Percentiles rank a stretch among this genome's conserved stretches.
Evolutionary conservation across 1,140 invertebrate genomes (phyloP).

Genomic region (Drosophila ambigua): DNA sequence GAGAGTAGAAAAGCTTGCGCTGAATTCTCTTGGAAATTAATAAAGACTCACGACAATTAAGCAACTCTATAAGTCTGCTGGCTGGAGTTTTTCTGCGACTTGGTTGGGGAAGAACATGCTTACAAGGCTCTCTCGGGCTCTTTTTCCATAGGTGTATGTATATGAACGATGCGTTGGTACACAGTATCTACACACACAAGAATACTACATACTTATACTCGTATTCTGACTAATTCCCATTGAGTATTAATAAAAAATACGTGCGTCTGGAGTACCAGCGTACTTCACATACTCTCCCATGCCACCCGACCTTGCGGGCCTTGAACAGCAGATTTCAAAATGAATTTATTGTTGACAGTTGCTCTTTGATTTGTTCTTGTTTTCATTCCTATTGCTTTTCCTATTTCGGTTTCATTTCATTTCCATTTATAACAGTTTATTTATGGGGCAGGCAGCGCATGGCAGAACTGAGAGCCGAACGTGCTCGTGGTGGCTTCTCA

Average conservation of each 20-base stretch:
- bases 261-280: slow-evolving; percentile 14
- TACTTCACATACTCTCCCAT: too few relatives aligned
- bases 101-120: too few relatives aligned
- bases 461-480: slow-evolving; percentile 7
- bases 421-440: slow-evolving; percentile 68
- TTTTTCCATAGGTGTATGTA: not conserved
- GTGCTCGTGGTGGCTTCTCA: slow-evolving; percentile 23
- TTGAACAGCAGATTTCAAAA: slow-evolving; percentile 43
- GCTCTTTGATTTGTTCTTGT: slow-evolving; percentile 15
- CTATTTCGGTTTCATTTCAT: slow-evolving; percentile 9
- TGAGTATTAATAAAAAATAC: slow-evolving; percentile 65
- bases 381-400: not conserved
- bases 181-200: not conserved
- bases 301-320: not conserved
- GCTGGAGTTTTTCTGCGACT: too few relatives aligned
- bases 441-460: slow-evolving; percentile 43
- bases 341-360: slow-evolving; percentile 62
- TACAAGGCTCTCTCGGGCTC: not conserved
- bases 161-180: not conserved
- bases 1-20: too few relatives aligned
- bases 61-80: too few relatives aligned
- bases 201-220: not conserved
- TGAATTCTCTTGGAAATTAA: too few relatives aligned
- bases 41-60: too few relatives aligned
- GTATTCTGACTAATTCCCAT: slow-evolving; percentile 30